Conservation (phyloP, 2,797 vertebrate genomes). For the Pantherophis vulpinus region DNA sequence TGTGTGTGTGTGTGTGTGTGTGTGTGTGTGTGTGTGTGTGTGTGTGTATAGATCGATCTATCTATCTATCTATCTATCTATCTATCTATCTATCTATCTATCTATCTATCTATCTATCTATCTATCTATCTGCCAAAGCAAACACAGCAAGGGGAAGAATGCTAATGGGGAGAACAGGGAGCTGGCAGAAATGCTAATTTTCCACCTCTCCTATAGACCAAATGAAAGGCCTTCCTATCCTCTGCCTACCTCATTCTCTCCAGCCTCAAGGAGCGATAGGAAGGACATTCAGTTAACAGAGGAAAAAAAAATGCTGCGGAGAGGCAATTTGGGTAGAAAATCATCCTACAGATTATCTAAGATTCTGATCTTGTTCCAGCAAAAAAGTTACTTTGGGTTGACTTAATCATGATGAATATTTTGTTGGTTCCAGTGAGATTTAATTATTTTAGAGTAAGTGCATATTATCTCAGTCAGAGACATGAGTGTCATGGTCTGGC, state of each 20-base stretch:
- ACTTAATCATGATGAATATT: background rate
- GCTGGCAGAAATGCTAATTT: background rate
- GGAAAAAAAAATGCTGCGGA: background rate
- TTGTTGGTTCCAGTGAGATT: background rate
- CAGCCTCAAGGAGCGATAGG: background rate
- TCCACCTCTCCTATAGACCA: background rate
- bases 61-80: too few relatives aligned
- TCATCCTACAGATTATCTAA: background rate
- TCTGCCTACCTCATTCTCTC: background rate
- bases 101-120: too few relatives aligned
- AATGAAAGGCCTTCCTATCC: background rate
- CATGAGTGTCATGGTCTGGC: too few relatives aligned
- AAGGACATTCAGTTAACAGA: background rate
- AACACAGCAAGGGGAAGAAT: background rate
- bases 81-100: too few relatives aligned
- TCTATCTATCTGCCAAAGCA: background rate
- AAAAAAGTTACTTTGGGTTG: background rate
- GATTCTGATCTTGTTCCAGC: background rate
- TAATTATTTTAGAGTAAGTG: background rate
- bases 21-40: too few relatives aligned
- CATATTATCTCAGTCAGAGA: background rate
- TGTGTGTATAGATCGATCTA: too few relatives aligned
- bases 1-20: too few relatives aligned
- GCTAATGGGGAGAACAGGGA: background rate
- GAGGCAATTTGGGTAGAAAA: background rate